Percentiles rank a stretch among this genome's conserved stretches.
Evolutionary conservation across 2,888 invertebrate genomes (phyloP).

Genomic region (Graphium colonna): DNA sequence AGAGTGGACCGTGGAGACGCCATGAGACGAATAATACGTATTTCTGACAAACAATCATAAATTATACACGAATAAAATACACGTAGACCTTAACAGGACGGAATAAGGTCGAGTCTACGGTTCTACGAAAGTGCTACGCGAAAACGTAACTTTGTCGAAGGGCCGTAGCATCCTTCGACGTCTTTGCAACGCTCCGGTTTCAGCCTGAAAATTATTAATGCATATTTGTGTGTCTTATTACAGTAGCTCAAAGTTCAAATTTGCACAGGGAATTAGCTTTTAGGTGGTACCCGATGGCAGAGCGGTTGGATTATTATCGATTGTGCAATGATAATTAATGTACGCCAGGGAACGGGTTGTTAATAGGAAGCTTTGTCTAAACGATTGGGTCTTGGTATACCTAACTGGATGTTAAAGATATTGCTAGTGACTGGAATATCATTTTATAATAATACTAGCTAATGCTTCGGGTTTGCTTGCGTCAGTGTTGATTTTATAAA

Average conservation of each 20-base stretch:
- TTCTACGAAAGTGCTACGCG: background rate
- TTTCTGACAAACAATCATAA: conserved; percentile 27
- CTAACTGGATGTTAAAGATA: background rate
- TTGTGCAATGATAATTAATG: conserved; percentile 11
- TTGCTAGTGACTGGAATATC: background rate
- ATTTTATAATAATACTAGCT: background rate
- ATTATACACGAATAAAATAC: background rate
- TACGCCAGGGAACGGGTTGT: background rate
- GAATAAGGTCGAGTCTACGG: background rate
- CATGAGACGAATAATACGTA: conserved; percentile 38
- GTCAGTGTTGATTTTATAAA: too few species aligned
- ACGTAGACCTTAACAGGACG: background rate
- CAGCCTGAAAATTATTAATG: conserved; percentile 16
- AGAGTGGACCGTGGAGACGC: conserved; percentile 46
- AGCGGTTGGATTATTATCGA: conserved; percentile 3
- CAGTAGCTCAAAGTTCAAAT: conserved; percentile 8
- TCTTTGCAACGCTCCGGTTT: conserved; percentile 25
- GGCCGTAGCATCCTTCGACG: conserved; percentile 25
- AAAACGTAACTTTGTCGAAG: conserved; percentile 6
- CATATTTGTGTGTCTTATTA: conserved; percentile 17
- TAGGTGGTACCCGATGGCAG: background rate
- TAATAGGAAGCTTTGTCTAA: conserved; percentile 5
- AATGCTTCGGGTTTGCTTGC: too few species aligned
- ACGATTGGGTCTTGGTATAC: background rate
- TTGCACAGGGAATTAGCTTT: background rate